Percentiles rank a stretch among this genome's conserved stretches.
Conservation (phyloP, 2,797 vertebrate species). For the Megaceryle alcyon region DNA sequence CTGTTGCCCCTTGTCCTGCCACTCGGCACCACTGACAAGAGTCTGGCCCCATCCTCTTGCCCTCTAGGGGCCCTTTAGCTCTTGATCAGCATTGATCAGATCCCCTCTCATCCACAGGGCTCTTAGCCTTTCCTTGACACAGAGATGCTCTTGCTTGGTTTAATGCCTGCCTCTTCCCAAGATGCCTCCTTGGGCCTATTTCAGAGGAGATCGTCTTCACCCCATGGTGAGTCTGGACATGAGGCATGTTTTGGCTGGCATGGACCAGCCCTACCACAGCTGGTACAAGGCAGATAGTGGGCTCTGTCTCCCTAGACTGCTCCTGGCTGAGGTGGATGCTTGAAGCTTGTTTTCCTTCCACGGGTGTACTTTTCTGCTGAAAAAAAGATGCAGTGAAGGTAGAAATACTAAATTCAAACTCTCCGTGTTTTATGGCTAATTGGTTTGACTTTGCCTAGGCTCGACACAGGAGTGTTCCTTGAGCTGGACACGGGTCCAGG, state of each 20-base stretch:
- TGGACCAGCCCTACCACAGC: neutral
- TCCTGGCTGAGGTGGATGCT: neutral
- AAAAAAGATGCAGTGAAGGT: neutral
- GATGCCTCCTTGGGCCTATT: neutral
- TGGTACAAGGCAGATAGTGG: neutral
- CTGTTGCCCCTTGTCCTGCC: too few species aligned
- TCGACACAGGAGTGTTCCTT: fast-evolving
- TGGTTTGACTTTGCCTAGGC: neutral
- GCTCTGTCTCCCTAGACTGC: neutral
- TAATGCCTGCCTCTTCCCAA: neutral
- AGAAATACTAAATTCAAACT: neutral
- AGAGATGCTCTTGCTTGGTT: neutral
- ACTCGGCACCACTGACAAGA: too few species aligned
- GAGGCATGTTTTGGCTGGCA: neutral
- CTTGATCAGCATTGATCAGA: too few species aligned
- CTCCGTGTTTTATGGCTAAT: fast-evolving
- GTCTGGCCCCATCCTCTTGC: too few species aligned
- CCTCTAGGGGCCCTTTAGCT: too few species aligned
- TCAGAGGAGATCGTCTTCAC: neutral
- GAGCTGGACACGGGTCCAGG: neutral
- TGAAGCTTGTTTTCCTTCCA: fast-evolving
- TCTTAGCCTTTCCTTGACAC: too few species aligned
- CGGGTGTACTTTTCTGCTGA: neutral
- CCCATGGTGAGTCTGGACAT: fast-evolving
- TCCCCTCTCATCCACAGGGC: too few species aligned